Evolutionary conservation across 2,113 vertebrate species (phyloP), one percentile per base, ranked within the genome.

Genomic region (Salvator merianae): DNA sequence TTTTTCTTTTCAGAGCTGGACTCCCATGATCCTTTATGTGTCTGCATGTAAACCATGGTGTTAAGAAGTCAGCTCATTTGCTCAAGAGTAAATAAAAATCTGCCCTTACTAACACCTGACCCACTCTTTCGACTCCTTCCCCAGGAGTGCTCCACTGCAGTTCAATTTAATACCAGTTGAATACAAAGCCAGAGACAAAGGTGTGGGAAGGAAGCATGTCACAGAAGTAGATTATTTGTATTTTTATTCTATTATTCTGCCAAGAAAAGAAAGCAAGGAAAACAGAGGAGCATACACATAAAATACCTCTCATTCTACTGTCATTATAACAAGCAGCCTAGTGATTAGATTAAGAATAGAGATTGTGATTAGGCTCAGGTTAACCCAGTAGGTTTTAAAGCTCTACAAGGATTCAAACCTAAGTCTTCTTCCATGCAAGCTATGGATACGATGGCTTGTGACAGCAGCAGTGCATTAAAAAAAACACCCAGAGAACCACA

Each of bases 81-180:
- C 65, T 75, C 66, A 28, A 55, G 76, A 18, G 28, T 2, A 55
- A 68, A 72, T 36, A 47, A 62, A 47, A 72, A 16, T 5, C 55
- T 79, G 69, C 71, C 47, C 55, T 79, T 36, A 13, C 53, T 77
- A 63, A 78, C 65, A 78, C 32, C 40, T 55, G 59, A 9, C 40
- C 55, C 43, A 50, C 79, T 38, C 55, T 72, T 70, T 43, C 69
- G n/a, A 50, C 55, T 71, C 79, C 40, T 66, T 22, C 32, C 53
- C 53, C 40, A n/a, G 6, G 14, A 30, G 38, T 86, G 14, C 20
- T 10, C 36, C 16, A 32, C 40, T 62, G 8, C 36, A 43, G 34
- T 84, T 71, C 36, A 84, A n/a, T n/a, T n/a, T n/a, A n/a, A 50
- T 20, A 84, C 34, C 20, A 40, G n/a, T n/a, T 79, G 13, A 32